Evolutionary conservation across 2,888 invertebrate species (phyloP).

Genomic region (Amblyteles armatorius): DNA sequence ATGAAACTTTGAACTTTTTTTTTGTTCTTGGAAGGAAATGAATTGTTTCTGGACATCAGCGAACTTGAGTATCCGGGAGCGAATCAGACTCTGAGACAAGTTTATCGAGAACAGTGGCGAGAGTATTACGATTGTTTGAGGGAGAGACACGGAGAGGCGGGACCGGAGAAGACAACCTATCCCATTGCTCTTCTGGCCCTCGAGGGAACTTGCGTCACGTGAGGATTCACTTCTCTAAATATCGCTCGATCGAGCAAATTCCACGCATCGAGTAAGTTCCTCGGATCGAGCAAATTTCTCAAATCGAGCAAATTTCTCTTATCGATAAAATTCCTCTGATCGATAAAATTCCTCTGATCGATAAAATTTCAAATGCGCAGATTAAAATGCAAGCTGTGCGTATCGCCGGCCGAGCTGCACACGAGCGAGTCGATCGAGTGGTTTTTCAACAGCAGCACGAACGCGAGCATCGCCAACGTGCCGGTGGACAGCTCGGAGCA

Average conservation of each 20-base stretch:
- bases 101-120: conserved; percentile 85
- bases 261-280: neutral
- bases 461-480: conserved; percentile 76
- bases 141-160: conserved; percentile 80
- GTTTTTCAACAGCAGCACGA: conserved; percentile 82
- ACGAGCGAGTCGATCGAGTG: conserved; percentile 84
- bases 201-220: conserved; percentile 85
- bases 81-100: conserved; percentile 81
- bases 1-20: neutral
- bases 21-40: conserved; percentile 60
- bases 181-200: conserved; percentile 83
- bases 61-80: conserved; percentile 85
- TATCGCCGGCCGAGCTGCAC: conserved; percentile 85
- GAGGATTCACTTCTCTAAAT: conserved; percentile 60
- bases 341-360: neutral
- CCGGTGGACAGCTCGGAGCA: conserved; percentile 84
- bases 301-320: neutral
- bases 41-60: conserved; percentile 74
- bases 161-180: conserved; percentile 79
- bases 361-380: conserved; percentile 73
- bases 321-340: neutral
- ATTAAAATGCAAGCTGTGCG: conserved; percentile 86
- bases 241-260: neutral
- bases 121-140: conserved; percentile 86
- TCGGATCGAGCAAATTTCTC: neutral